These are phyloP conservation scores for Geodia barretti DNA, from an alignment of 37 sponge, comb jelly and placozoan genomes.

Conservation along the genomic window DNA sequence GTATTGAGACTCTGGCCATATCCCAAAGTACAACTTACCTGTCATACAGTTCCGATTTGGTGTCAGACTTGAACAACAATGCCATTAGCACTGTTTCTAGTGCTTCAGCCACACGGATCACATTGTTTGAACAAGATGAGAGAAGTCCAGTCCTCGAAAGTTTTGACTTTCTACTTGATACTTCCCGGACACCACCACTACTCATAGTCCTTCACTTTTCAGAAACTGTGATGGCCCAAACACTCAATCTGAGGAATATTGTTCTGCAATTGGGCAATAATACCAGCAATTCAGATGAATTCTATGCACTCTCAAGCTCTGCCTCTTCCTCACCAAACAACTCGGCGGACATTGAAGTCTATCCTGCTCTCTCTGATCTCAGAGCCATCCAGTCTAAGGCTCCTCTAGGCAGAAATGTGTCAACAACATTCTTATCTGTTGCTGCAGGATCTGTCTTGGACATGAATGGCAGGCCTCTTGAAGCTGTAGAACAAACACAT, in stretches of 20 bases:
- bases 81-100: constrained; percentile 18
- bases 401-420: constrained; percentile 59
- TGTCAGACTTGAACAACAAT: constrained; percentile 69
- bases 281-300: constrained; percentile 15
- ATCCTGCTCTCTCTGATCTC: constrained; percentile 53
- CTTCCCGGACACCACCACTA: constrained; percentile 50
- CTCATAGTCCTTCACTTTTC: constrained; percentile 71
- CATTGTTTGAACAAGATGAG: constrained; percentile 43
- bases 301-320: constrained; percentile 27
- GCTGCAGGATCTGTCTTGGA: constrained; percentile 50
- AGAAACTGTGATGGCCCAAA: constrained; percentile 74
- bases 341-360: constrained; percentile 54
- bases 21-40: constrained; percentile 45
- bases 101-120: constrained; percentile 15
- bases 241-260: constrained; percentile 43
- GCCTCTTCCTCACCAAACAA: constrained; percentile 30
- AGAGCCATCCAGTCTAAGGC: constrained; percentile 52
- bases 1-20: constrained; percentile 52
- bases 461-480: constrained; percentile 61
- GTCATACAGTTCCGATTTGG: constrained; percentile 40
- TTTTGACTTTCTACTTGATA: constrained; percentile 73
- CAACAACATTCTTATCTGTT: constrained; percentile 68
- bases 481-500: constrained; percentile 8
- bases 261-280: constrained; percentile 36
- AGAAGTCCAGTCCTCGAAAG: constrained; percentile 57